Base-by-base conservation (phyloP, 1,140 invertebrate genomes). In the Theocolax elegans region DNA sequence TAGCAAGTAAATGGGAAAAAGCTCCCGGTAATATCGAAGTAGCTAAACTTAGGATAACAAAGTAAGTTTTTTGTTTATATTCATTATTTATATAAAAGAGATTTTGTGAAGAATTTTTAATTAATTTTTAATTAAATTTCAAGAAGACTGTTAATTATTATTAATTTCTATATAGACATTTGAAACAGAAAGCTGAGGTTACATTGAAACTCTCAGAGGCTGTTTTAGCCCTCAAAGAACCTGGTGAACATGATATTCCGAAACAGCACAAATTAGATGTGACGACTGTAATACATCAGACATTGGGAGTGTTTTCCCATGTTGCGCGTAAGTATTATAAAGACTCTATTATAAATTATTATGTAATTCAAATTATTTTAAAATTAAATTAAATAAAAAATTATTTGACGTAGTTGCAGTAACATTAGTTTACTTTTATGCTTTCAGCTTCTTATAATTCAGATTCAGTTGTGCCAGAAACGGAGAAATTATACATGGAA, bases 201-300 rank as follows among this genome's bases (percentile, higher is more conserved):
- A 89, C 90, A 2, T 87, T 94, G 49, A 87, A 86, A 48, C 79
- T 93, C 10, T 90, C 90, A 25, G 91, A 94, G 74, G 88, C 90
- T 23, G 89, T 93, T 25, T 78, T 94, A 63, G 92, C 90, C 72
- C 84, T 92, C 31, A 92, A 91, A 77, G 91, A 92, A 67, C 83
- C 89, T 27, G 89, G 87, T 19, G 90, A 92, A 76, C 90, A 92
- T 75, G 89, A 87, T 51, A 94, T 95, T 79, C 91, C 95, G n/a
- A 91, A 93, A 82, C 93, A 97, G 76, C 95, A 98, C 83, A 90
- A 94, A 71, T 89, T 98, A 75, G 92, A 96, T 79, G 92, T 97
- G 29, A 95, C 94, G 1, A 93, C 92, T 64, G 94, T 97, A 7
- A 93, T 92, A 0, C 89, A 91, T 75, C 96, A 97, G 86, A 94